Evolutionary conservation across 2,888 invertebrate genomes (phyloP), one percentile per base, ranked within the genome.

Genomic region (Tricholauxania praeusta): DNA sequence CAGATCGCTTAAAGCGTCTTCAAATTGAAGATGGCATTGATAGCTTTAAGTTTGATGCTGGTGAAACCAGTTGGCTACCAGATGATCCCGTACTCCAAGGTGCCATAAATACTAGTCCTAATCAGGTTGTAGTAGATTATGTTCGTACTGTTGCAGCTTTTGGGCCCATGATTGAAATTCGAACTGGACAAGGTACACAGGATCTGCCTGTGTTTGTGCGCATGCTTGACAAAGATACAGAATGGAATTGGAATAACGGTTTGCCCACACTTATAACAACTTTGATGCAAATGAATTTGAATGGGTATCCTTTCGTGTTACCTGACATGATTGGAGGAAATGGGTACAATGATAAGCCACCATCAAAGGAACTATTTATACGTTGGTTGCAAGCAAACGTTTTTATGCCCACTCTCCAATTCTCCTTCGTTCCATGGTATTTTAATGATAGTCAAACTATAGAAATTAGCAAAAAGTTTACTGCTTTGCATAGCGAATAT

Each of bases 1-100:
- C 83, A 0, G 80, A 80, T 0, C 87, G 90, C 62, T 80, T 91
- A 67, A 87, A 85, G 76, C 82, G 82, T 2, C 78, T 97, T 2
- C 88, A 91, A 77, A 86, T 88, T 0, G 88, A 90, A 7, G 91
- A 91, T 65, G 92, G 91, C 0, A 90, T 95, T 48, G 92, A 93
- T 77, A 91, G 92, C 74, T 94, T 93, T 79, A 94, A 94, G 85
- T 94, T 94, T 80, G 93, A 94, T 84, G 94, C 94, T 3, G 95
- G 94, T 5, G 94, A 94, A 86, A 84, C 88, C 0, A 90, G 90
- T 72, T 93, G 91, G 90, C 80, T 90, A 10, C 91, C 92, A 0
- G 84, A 88, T 72, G 87, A 91, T 77, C 88, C 92, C 0, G 87
- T 89, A 0, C 87, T 92, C 49, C 89, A 87, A 52, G 91, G 90